Evolutionary conservation across 2,888 invertebrate species (phyloP).

Genomic region (Galerucella nymphaeae): DNA sequence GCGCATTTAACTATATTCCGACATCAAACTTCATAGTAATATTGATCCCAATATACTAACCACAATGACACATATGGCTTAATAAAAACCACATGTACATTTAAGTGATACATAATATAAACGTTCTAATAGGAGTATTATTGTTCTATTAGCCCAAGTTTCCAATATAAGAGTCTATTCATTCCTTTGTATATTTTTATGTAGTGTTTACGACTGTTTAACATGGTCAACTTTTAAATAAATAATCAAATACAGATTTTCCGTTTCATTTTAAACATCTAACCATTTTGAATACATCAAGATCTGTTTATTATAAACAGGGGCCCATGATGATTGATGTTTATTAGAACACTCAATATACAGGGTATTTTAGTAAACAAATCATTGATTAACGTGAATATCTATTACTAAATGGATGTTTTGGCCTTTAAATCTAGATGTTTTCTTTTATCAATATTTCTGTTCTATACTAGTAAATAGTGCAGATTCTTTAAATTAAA

Average conservation of each 20-base stretch:
- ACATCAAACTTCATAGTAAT: neutral
- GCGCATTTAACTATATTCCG: too few relatives aligned
- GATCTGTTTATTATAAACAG: neutral
- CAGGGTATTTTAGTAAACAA: neutral
- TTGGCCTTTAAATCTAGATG: too few relatives aligned
- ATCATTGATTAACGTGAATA: neutral
- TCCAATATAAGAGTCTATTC: neutral
- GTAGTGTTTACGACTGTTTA: neutral
- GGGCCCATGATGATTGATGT: neutral
- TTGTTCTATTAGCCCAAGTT: neutral
- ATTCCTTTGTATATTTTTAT: neutral
- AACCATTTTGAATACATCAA: neutral
- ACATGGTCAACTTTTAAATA: slow-evolving; percentile 4
- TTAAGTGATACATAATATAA: neutral
- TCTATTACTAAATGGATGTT: too few relatives aligned
- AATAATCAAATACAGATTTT: neutral
- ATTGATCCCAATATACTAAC: neutral
- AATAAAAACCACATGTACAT: neutral
- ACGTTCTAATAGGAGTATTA: neutral
- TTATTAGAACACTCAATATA: neutral
- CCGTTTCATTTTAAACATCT: neutral
- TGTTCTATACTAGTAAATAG: too few relatives aligned
- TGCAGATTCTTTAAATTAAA: too few relatives aligned
- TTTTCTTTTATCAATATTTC: too few relatives aligned
- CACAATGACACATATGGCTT: neutral